Conservation (phyloP, 1,140 invertebrate genomes). For the Dendroctonus valens region DNA sequence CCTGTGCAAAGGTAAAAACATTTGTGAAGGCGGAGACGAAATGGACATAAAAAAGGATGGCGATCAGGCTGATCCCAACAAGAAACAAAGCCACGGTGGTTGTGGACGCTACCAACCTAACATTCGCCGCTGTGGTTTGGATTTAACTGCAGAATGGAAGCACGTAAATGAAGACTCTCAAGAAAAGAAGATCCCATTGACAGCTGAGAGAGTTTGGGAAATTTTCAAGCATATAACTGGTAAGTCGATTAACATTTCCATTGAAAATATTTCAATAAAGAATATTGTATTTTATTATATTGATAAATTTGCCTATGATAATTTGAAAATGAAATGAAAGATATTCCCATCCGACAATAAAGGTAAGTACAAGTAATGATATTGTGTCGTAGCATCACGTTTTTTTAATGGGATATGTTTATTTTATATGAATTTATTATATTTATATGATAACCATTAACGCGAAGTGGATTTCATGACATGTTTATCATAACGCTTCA, state of each 20-base stretch:
- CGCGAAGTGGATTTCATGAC: no score
- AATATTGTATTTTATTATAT: no score
- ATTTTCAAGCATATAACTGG: constrained; percentile 93
- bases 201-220: constrained; percentile 94
- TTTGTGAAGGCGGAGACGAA: constrained; percentile 98
- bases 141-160: constrained; percentile 97
- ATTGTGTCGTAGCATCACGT: no score
- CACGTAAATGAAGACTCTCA: constrained; percentile 97
- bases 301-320: no score
- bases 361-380: no score
- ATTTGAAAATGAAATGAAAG: no score
- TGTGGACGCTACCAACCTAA: constrained; percentile 97
- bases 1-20: constrained; percentile 95
- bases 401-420: no score
- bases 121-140: constrained; percentile 83
- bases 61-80: constrained; percentile 55
- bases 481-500: no score
- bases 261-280: no score
- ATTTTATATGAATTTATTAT: no score
- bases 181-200: constrained; percentile 90
- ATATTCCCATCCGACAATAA: no score
- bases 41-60: constrained; percentile 83
- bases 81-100: constrained; percentile 87
- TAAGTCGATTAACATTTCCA: constrained; percentile 33
- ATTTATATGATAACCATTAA: no score